Conservation (phyloP, 2,797 vertebrate species). For the Sebastes elongatus region DNA sequence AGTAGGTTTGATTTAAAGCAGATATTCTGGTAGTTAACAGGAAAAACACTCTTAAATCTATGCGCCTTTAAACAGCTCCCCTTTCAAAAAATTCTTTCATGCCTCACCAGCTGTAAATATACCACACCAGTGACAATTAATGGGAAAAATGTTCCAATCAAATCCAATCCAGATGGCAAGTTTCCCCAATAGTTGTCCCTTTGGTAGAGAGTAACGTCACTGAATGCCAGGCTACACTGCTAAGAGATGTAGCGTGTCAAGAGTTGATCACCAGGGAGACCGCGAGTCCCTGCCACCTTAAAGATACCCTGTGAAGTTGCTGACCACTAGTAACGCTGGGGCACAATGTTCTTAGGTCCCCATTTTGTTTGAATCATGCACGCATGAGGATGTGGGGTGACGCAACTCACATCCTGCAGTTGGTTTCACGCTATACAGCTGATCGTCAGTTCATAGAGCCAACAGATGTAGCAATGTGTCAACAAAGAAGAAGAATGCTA, state of each 20-base stretch:
- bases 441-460: background rate
- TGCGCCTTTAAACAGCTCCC: slow-evolving; percentile 27
- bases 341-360: background rate
- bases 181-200: background rate
- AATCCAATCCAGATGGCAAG: slow-evolving; percentile 53
- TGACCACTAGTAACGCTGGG: background rate
- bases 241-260: background rate
- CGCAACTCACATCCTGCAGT: background rate
- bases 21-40: slow-evolving; percentile 40
- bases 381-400: no score
- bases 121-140: slow-evolving; percentile 17
- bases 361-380: background rate
- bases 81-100: slow-evolving; percentile 16
- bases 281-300: background rate
- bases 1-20: slow-evolving; percentile 59
- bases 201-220: background rate
- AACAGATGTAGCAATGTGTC: background rate
- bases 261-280: background rate
- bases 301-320: background rate
- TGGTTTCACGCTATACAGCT: background rate
- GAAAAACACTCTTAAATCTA: slow-evolving; percentile 30
- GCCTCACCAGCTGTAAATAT: slow-evolving; percentile 35
- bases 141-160: slow-evolving; percentile 20
- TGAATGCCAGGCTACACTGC: background rate
- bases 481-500: background rate